These are phyloP conservation scores for Pseudorhiza aurosa DNA, from an alignment of 30 jellyfish, hydroid and myxozoan species.

Conservation along the genomic window DNA sequence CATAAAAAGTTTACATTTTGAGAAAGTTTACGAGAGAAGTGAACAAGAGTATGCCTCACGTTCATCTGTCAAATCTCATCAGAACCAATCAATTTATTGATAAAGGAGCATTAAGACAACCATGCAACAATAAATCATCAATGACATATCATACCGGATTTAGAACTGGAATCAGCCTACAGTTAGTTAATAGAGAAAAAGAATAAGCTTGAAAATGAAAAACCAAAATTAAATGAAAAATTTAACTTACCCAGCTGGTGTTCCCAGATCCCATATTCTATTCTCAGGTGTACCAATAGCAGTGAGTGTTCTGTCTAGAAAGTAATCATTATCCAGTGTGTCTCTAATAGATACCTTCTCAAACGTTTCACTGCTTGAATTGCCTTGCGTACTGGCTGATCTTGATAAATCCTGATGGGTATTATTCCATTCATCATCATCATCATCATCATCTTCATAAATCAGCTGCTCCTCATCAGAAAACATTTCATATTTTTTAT, in stretches of 20 bases:
- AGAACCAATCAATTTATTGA: too few relatives aligned
- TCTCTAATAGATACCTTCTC: constrained; percentile 37
- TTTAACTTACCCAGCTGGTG: constrained; percentile 70
- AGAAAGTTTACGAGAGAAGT: too few relatives aligned
- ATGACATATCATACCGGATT: too few relatives aligned
- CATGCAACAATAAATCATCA: too few relatives aligned
- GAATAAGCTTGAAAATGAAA: too few relatives aligned
- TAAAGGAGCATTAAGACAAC: too few relatives aligned
- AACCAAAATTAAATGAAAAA: too few relatives aligned
- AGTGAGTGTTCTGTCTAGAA: constrained; percentile 72
- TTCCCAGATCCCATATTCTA: constrained; percentile 76
- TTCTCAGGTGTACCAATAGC: constrained; percentile 63
- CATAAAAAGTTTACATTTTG: too few relatives aligned
- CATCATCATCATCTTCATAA: constrained; percentile 94
- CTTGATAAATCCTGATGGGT: background rate
- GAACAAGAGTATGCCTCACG: too few relatives aligned
- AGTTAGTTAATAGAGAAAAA: too few relatives aligned
- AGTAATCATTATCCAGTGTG: constrained; percentile 60
- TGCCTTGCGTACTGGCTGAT: background rate
- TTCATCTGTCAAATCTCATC: too few relatives aligned
- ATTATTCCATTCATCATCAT: constrained; percentile 60
- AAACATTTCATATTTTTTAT: constrained; percentile 60
- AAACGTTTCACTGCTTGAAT: constrained; percentile 1
- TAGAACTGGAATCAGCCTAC: too few relatives aligned
- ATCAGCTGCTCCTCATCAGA: constrained; percentile 89